These are phyloP conservation scores for Hippoglossus stenolepis DNA, from an alignment of 2,113 vertebrate species.

Conservation along the genomic window DNA sequence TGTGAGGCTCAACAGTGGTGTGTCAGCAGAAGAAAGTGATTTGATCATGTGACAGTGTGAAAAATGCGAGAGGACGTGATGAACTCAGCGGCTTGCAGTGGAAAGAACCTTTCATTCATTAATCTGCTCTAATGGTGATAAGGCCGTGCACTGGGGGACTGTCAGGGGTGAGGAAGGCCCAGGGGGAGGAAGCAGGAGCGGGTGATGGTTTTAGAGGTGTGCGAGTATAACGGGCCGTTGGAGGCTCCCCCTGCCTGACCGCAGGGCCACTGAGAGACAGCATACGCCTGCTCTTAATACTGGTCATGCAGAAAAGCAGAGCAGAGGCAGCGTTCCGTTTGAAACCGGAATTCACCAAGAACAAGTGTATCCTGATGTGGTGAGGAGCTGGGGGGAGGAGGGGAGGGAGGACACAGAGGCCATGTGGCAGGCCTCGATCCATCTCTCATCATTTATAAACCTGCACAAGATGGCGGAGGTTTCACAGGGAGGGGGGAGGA, in stretches of 20 bases:
- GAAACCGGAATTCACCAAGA: slow-evolving; percentile 85
- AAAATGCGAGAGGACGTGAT: neutral
- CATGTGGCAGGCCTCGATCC: slow-evolving; percentile 62
- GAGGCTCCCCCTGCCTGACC: slow-evolving; percentile 74
- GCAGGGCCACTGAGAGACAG: slow-evolving; percentile 73
- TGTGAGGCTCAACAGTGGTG: neutral
- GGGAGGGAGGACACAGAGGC: slow-evolving; percentile 62
- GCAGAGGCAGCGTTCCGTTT: slow-evolving; percentile 82
- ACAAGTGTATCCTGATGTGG: slow-evolving; percentile 88
- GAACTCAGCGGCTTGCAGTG: slow-evolving; percentile 7
- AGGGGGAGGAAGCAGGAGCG: slow-evolving; percentile 63
- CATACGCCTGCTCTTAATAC: slow-evolving; percentile 70
- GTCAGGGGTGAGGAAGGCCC: slow-evolving; percentile 37
- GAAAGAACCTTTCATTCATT: slow-evolving; percentile 35
- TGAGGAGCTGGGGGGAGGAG: slow-evolving; percentile 76
- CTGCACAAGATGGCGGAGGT: slow-evolving; percentile 38
- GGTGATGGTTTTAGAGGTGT: slow-evolving; percentile 70
- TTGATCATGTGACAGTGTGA: slow-evolving; percentile 5
- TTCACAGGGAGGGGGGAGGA: slow-evolving; percentile 24
- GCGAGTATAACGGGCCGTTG: slow-evolving; percentile 76
- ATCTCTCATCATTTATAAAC: slow-evolving; percentile 61
- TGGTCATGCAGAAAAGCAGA: slow-evolving; percentile 75
- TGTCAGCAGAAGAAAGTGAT: neutral
- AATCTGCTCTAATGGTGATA: slow-evolving; percentile 53
- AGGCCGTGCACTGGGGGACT: slow-evolving; percentile 19